phyloP scores from a whole-genome alignment of 1,140 invertebrate species.

The Pomacea maculata region DNA sequence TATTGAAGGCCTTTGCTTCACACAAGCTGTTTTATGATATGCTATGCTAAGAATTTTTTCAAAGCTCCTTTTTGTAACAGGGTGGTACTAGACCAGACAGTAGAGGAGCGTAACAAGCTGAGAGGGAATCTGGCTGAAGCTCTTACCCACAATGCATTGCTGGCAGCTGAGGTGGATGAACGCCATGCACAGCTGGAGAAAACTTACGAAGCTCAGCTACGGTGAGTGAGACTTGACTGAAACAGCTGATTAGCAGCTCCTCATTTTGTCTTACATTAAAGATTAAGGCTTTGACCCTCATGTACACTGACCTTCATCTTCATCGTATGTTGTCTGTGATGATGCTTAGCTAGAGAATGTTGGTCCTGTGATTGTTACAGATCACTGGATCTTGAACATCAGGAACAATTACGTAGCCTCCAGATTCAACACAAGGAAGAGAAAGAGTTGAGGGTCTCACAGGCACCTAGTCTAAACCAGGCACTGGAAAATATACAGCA shows the following conservation, averaged over 20 bases:
- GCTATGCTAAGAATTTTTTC: no score
- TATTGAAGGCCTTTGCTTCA: no score
- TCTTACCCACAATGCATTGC: slow-evolving; percentile 78
- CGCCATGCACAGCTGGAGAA: slow-evolving; percentile 83
- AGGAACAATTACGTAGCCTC: slow-evolving; percentile 77
- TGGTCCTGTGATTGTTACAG: slow-evolving; percentile 53
- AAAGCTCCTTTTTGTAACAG: slow-evolving; percentile 52
- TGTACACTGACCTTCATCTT: neutral
- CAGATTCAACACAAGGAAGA: slow-evolving; percentile 71
- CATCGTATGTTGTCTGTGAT: neutral
- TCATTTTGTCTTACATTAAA: neutral
- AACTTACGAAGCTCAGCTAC: slow-evolving; percentile 72
- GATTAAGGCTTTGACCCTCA: neutral
- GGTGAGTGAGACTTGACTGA: slow-evolving; percentile 53
- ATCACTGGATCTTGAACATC: slow-evolving; percentile 78
- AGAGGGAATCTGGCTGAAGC: slow-evolving; percentile 80
- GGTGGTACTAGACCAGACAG: slow-evolving; percentile 73
- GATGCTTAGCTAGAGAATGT: neutral
- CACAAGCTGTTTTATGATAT: no score
- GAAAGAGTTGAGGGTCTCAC: slow-evolving; percentile 25
- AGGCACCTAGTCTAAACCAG: slow-evolving; percentile 26
- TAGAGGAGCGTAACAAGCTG: slow-evolving; percentile 79
- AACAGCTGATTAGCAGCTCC: neutral
- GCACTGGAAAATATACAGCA: slow-evolving; percentile 33
- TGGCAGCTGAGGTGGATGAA: slow-evolving; percentile 91